These are phyloP conservation scores for Pseudochromis fuscus DNA, from an alignment of 2,797 vertebrate genomes.

Conservation along the genomic window DNA sequence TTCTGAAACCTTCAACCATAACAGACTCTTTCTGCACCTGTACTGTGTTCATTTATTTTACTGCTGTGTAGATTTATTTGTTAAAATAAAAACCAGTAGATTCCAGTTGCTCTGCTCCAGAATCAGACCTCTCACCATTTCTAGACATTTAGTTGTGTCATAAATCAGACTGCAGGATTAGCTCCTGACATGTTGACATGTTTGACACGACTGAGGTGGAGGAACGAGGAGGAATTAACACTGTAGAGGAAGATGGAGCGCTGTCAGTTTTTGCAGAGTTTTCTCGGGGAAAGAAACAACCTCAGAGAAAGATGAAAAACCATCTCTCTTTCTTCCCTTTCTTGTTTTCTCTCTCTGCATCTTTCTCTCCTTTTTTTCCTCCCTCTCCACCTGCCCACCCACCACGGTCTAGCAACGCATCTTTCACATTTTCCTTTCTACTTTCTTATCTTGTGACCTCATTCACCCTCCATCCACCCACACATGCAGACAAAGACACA, in stretches of 20 bases:
- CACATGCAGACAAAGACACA: conserved; percentile 8
- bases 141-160: not conserved
- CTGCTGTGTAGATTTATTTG: no score
- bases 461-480: conserved; percentile 25
- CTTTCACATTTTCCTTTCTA: conserved; percentile 25
- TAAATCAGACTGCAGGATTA: not conserved
- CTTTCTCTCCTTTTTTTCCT: not conserved
- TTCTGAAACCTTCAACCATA: no score
- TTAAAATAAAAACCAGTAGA: no score
- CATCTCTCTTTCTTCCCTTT: conserved; percentile 1
- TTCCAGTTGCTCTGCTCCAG: not conserved
- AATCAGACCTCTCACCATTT: not conserved
- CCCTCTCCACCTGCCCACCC: conserved; percentile 21
- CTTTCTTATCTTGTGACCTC: conserved; percentile 46
- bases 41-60: no score
- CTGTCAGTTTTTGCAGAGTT: conserved; percentile 3
- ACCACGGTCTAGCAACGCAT: conserved; percentile 16
- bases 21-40: no score
- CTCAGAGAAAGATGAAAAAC: conserved; percentile 4
- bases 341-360: not conserved
- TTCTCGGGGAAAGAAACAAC: conserved; percentile 6
- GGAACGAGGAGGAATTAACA: not conserved
- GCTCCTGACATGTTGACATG: not conserved
- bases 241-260: not conserved
- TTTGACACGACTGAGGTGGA: not conserved